Evolutionary conservation across 2,113 vertebrate genomes (phyloP).

Genomic region (Lycaon pictus): DNA sequence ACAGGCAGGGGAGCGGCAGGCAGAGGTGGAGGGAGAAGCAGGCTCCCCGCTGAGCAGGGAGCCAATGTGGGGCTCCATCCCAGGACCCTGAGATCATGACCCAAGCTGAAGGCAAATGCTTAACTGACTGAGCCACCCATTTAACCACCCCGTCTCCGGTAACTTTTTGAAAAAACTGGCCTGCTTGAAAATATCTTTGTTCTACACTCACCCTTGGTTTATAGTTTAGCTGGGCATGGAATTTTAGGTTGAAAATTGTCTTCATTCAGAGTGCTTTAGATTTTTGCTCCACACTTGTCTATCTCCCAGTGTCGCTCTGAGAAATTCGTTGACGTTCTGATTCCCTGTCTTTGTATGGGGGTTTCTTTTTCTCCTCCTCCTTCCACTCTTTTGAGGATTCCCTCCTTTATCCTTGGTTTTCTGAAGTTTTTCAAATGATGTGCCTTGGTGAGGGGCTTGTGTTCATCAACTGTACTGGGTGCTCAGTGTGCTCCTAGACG

Average conservation of each 20-base stretch:
- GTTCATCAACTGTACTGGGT: not conserved
- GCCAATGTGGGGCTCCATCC: no score
- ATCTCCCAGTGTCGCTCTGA: not conserved
- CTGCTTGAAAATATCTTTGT: not conserved
- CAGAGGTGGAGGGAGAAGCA: no score
- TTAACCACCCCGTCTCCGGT: not conserved
- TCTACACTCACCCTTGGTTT: not conserved
- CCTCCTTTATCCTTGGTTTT: not conserved
- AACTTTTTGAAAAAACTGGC: not conserved
- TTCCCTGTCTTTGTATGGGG: not conserved
- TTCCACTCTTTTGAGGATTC: not conserved
- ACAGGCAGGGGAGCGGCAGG: no score
- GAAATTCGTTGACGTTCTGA: not conserved
- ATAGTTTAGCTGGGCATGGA: not conserved
- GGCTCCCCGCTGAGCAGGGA: no score
- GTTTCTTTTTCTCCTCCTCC: not conserved
- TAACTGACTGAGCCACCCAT: no score
- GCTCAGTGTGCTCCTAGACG: not conserved
- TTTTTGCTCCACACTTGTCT: not conserved
- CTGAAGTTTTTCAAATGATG: not conserved
- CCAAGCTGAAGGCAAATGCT: no score
- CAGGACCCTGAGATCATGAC: no score
- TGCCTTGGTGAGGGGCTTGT: not conserved
- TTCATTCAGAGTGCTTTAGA: not conserved
- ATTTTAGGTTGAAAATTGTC: not conserved